Conservation (phyloP, 35 echinoderm and acorn worm genomes). For the Holothuria glaberrima region DNA sequence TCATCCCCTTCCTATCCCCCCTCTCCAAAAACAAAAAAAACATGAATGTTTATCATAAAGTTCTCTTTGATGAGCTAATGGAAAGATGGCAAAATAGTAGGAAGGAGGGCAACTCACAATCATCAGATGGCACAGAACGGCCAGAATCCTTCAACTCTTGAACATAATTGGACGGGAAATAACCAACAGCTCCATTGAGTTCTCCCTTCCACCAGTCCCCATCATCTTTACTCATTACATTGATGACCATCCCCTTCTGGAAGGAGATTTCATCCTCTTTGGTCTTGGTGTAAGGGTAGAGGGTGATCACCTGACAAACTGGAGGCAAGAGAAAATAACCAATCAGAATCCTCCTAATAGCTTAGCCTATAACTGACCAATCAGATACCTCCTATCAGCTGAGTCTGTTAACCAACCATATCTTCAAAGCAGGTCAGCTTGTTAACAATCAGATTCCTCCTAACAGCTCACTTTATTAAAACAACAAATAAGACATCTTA, state of each 20-base stretch:
- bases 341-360: no score
- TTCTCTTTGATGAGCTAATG: no score
- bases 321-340: background rate
- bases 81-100: no score
- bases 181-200: slow-evolving; percentile 77
- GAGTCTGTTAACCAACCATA: background rate
- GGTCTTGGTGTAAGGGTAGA: slow-evolving; percentile 87
- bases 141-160: slow-evolving; percentile 81
- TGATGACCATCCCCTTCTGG: slow-evolving; percentile 93
- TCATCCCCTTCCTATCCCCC: no score
- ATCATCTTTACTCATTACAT: slow-evolving; percentile 91
- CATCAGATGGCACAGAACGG: slow-evolving; percentile 23
- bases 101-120: slow-evolving; percentile 77
- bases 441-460: background rate
- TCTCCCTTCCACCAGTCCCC: slow-evolving; percentile 98
- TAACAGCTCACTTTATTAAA: no score
- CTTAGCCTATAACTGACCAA: no score
- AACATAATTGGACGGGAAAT: slow-evolving; percentile 98
- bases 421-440: background rate
- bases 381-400: no score
- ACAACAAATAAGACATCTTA: no score
- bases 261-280: slow-evolving; percentile 93
- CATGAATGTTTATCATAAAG: no score
- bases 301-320: slow-evolving; percentile 94
- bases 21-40: no score